Evolutionary conservation across 2,113 vertebrate species (phyloP).

Genomic region (Ammodytes dubius): DNA sequence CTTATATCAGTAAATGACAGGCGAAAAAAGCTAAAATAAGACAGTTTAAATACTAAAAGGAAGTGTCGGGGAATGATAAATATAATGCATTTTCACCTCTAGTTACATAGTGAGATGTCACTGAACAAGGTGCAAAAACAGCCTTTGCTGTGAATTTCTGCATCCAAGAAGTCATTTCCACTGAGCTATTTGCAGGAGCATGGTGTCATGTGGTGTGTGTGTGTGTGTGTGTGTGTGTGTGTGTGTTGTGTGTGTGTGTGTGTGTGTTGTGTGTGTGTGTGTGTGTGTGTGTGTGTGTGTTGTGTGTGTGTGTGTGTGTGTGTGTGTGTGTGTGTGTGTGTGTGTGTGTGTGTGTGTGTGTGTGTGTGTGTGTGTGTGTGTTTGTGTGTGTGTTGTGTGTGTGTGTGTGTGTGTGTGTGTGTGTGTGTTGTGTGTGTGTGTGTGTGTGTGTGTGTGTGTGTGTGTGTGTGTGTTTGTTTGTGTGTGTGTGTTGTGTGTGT

Average conservation of each 20-base stretch:
- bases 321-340: too few relatives aligned
- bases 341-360: too few relatives aligned
- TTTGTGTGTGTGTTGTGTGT: too few relatives aligned
- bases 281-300: too few relatives aligned
- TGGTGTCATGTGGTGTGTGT: constrained; percentile 9
- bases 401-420: too few relatives aligned
- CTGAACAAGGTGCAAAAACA: constrained; percentile 39
- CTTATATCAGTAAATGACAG: background rate
- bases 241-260: background rate
- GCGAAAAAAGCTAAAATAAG: background rate
- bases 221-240: constrained; percentile 12
- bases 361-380: background rate
- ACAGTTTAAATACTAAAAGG: background rate
- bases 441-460: too few relatives aligned
- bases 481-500: background rate
- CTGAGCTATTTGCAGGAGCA: constrained; percentile 33
- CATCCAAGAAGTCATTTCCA: constrained; percentile 38
- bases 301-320: too few relatives aligned
- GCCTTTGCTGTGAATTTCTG: constrained; percentile 39
- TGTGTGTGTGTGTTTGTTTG: too few relatives aligned
- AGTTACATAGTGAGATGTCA: constrained; percentile 27
- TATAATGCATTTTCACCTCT: constrained; percentile 13
- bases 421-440: too few relatives aligned
- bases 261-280: too few relatives aligned
- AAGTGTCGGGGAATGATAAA: background rate